Conservation (phyloP, 2,797 vertebrate species). For the Poeciliopsis gracilis region DNA sequence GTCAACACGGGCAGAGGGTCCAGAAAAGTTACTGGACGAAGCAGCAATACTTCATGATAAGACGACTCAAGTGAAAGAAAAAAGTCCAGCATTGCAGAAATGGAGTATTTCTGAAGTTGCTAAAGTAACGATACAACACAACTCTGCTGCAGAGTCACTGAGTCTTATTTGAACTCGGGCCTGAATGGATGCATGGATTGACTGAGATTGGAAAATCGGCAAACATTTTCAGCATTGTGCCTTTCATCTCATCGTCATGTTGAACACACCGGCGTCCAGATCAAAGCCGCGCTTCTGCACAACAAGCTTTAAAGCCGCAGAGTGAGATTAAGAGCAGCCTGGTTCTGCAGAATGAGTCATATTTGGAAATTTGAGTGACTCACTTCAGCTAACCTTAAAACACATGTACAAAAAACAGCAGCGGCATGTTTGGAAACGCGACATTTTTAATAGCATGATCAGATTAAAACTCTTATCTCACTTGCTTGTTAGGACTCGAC, state of each 20-base stretch:
- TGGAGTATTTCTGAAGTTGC: too few relatives aligned
- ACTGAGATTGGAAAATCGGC: background rate
- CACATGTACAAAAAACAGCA: background rate
- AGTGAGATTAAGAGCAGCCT: background rate
- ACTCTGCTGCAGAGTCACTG: background rate
- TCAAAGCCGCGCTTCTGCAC: background rate
- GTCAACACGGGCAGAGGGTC: too few relatives aligned
- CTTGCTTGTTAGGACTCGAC: background rate
- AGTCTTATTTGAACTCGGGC: background rate
- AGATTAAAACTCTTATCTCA: background rate
- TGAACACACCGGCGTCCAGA: background rate
- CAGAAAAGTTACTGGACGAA: too few relatives aligned
- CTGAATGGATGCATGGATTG: background rate
- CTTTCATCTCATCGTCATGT: background rate
- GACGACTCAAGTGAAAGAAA: too few relatives aligned
- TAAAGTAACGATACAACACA: too few relatives aligned
- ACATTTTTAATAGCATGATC: background rate
- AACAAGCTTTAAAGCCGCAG: background rate
- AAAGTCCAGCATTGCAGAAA: too few relatives aligned
- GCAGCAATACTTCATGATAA: too few relatives aligned
- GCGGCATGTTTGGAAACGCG: background rate
- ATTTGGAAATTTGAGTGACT: conserved; percentile 12
- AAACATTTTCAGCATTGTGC: background rate
- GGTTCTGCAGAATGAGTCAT: background rate
- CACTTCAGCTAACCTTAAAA: background rate